Evolutionary conservation across 2,888 invertebrate genomes (phyloP).

Genomic region (Drosophila picticornis): DNA sequence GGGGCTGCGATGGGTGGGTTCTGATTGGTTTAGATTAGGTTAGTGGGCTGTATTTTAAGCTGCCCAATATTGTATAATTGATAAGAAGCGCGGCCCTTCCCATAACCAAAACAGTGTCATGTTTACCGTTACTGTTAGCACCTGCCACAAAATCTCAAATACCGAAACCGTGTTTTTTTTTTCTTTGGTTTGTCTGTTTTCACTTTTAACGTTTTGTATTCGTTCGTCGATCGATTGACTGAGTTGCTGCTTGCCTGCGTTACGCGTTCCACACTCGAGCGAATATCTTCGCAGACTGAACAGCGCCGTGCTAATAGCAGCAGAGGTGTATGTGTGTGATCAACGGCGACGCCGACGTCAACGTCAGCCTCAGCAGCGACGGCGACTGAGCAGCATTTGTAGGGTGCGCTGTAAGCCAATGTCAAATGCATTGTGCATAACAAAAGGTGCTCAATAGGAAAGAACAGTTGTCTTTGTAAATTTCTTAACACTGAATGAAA

Average conservation of each 20-base stretch:
- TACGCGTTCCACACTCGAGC: conserved; percentile 64
- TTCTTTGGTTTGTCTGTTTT: conserved; percentile 51
- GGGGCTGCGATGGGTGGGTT: conserved; percentile 15
- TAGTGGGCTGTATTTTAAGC: neutral
- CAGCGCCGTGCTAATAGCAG: conserved; percentile 40
- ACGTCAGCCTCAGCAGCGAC: conserved; percentile 3
- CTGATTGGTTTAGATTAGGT: neutral
- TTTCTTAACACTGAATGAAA: neutral
- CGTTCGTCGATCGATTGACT: neutral
- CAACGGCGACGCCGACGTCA: conserved; percentile 9
- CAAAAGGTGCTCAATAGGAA: conserved; percentile 1
- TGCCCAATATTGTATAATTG: conserved; percentile 67
- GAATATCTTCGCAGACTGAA: conserved; percentile 72
- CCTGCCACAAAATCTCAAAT: conserved; percentile 56
- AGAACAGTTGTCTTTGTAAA: neutral
- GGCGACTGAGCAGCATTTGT: conserved; percentile 10
- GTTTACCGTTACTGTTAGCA: conserved; percentile 75
- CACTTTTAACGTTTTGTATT: conserved; percentile 61
- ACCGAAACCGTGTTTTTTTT: conserved; percentile 26
- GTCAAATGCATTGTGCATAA: conserved; percentile 36
- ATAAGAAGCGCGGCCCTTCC: conserved; percentile 50
- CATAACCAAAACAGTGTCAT: conserved; percentile 49
- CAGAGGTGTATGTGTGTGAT: conserved; percentile 41
- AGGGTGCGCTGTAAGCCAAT: conserved; percentile 47
- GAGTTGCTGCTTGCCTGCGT: conserved; percentile 27